These are phyloP conservation scores for Xiphias gladius DNA, from an alignment of 2,113 vertebrate genomes.

Conservation along the genomic window DNA sequence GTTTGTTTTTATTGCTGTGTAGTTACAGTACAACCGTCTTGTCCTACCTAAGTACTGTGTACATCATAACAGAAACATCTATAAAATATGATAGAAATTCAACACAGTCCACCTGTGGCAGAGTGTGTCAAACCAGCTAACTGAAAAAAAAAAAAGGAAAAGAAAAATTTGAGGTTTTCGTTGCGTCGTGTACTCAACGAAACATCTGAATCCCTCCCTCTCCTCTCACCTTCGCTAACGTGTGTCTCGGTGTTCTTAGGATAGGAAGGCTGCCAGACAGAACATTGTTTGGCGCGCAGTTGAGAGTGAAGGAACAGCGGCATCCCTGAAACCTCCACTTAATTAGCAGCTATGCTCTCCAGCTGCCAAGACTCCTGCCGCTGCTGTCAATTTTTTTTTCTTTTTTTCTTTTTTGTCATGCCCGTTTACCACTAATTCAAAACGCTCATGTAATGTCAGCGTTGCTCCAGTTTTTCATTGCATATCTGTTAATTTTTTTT, in stretches of 20 bases:
- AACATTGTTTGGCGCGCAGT: constrained; percentile 31
- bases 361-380: constrained; percentile 33
- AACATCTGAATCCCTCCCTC: constrained; percentile 4
- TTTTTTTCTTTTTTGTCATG: not conserved
- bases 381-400: constrained; percentile 35
- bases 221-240: not conserved
- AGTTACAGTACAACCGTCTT: too few relatives aligned
- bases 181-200: too few relatives aligned
- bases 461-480: not conserved
- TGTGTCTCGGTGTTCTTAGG: constrained; percentile 21
- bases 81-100: too few relatives aligned
- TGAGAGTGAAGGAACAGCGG: constrained; percentile 45
- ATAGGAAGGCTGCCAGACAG: constrained; percentile 28
- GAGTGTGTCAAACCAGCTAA: too few relatives aligned
- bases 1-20: too few relatives aligned
- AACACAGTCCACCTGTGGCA: too few relatives aligned
- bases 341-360: constrained; percentile 59
- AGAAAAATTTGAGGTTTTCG: too few relatives aligned
- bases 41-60: too few relatives aligned
- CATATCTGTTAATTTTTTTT: not conserved
- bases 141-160: too few relatives aligned
- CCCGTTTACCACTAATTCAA: constrained; percentile 19
- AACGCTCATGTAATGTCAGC: not conserved
- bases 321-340: constrained; percentile 50
- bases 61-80: too few relatives aligned